Evolutionary conservation across 2,113 vertebrate genomes (phyloP).

Genomic region (Cervus canadensis): DNA sequence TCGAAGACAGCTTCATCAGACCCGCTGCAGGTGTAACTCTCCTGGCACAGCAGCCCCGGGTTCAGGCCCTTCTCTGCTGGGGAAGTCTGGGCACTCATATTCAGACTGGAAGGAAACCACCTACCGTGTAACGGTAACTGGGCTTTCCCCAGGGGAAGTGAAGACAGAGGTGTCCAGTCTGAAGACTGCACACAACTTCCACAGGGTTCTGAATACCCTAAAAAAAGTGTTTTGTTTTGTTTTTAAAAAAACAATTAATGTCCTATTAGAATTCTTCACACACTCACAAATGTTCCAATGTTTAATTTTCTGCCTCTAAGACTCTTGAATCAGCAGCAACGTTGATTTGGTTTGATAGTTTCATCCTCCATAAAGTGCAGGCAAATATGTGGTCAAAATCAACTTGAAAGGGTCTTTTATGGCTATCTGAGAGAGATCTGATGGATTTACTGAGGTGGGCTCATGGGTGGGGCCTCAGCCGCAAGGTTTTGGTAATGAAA

Average conservation of each 20-base stretch:
- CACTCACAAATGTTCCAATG: neutral
- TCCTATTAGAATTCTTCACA: neutral
- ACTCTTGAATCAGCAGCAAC: constrained; percentile 52
- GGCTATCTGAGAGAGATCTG: neutral
- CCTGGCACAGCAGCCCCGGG: constrained; percentile 89
- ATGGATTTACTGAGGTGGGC: neutral
- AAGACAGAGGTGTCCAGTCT: neutral
- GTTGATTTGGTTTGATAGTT: constrained; percentile 2
- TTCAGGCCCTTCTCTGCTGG: constrained; percentile 88
- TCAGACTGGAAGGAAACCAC: constrained; percentile 47
- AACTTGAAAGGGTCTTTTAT: neutral
- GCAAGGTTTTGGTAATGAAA: neutral
- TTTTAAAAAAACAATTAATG: neutral
- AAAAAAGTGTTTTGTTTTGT: neutral
- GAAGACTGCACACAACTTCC: neutral
- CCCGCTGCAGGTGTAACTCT: constrained; percentile 96
- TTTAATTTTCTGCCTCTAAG: constrained; percentile 24
- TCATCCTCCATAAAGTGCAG: constrained; percentile 56
- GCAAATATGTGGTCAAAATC: constrained; percentile 10
- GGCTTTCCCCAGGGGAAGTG: neutral
- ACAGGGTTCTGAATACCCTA: constrained; percentile 14
- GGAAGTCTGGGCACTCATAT: constrained; percentile 89
- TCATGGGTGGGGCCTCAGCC: neutral
- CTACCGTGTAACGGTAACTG: neutral
- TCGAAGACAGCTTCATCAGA: constrained; percentile 93